Base-by-base conservation (phyloP, 2,888 invertebrate species). In the Psococerastis gibbosa region DNA sequence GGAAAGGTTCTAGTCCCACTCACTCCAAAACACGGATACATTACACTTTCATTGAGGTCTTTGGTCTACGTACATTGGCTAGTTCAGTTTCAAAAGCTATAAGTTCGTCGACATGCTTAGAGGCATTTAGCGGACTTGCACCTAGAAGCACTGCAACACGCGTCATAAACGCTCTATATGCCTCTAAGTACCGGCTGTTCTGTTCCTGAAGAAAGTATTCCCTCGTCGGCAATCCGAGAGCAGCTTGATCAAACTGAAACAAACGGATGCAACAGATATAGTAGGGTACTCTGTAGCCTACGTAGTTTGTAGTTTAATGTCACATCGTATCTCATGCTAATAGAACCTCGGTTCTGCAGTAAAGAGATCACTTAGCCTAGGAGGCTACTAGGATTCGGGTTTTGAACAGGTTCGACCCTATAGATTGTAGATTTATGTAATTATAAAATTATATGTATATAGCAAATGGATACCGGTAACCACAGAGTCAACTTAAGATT, bases 201-300 rank as follows among this genome's bases (percentile, higher is more conserved):
- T 63, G 67, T 54, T 68, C 69, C 58, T 76, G 78, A 8, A 68
- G 57, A 54, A 68, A 70, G 49, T 70, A 70, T 46, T 70, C 69
- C 46, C 63, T 63, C 52, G 63, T 55, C 70, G 73, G 67, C 74
- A 94, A 60, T 56, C 78, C 82, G 52, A 89, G 64, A 41, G 76
- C 78, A 0, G 88, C 83, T 62, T 92, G 91, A 62, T 94, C 91
- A 53, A 94, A 75, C 68, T 89, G 71, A 38, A 38, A 38, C 17
- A 16, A 38, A 38, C 6, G 20, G 8, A 18, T 5, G 3, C n/a
- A 38, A 38, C 27, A 27, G n/a, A n/a, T n/a, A n/a, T n/a, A n/a
- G n/a, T n/a, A n/a, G n/a, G n/a, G n/a, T n/a, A n/a, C n/a, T n/a
- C n/a, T n/a, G n/a, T n/a, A n/a, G n/a, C n/a, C n/a, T n/a, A n/a